Evolutionary conservation across 2,113 vertebrate species (phyloP).

Genomic region (Formicarius rufipectus): DNA sequence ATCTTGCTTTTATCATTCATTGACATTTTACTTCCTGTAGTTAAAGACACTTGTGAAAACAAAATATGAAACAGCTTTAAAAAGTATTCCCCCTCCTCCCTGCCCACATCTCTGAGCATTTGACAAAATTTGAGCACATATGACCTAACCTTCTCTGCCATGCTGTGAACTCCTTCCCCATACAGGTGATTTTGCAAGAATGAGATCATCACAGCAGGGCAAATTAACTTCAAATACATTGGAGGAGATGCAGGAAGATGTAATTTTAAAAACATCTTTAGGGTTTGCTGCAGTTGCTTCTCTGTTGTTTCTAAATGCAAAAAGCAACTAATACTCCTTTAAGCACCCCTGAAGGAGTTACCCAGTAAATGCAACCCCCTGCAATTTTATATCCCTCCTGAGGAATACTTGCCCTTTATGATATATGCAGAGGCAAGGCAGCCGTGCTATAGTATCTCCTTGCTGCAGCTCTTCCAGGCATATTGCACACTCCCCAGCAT

Average conservation of each 20-base stretch:
- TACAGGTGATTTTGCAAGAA: not conserved
- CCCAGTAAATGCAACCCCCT: not conserved
- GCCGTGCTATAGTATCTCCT: conserved; percentile 93
- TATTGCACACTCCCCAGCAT: conserved; percentile 95
- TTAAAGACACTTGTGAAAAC: not conserved
- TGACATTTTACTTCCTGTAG: not conserved
- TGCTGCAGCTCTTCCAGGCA: conserved; percentile 93
- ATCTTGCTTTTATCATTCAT: not conserved
- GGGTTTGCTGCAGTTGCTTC: not conserved
- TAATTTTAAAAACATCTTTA: not conserved
- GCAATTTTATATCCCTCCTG: not conserved
- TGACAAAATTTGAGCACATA: not conserved
- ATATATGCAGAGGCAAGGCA: conserved; percentile 97
- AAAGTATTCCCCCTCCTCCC: not conserved
- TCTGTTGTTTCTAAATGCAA: not conserved
- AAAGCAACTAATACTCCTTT: not conserved
- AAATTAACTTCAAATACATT: not conserved
- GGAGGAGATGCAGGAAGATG: not conserved
- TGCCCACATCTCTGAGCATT: not conserved
- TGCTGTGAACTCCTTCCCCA: not conserved
- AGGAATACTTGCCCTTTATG: conserved; percentile 87
- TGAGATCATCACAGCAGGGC: not conserved
- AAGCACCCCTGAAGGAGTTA: not conserved
- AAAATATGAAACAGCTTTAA: not conserved
- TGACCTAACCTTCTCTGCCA: not conserved